These are phyloP conservation scores for Bradysia coprophila DNA, from an alignment of 1,140 invertebrate genomes.

Conservation along the genomic window DNA sequence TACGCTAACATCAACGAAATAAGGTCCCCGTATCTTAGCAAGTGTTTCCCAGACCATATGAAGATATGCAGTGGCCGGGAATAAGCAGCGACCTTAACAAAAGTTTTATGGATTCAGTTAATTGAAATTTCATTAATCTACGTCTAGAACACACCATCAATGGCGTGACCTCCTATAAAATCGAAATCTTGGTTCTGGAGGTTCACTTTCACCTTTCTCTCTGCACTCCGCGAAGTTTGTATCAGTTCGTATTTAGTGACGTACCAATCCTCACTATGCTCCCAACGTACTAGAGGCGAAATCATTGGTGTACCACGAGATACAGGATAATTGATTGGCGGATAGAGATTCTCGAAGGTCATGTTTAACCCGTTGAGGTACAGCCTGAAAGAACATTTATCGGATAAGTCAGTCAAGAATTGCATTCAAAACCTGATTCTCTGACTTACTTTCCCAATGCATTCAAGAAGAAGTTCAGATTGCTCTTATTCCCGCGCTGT, in stretches of 20 bases:
- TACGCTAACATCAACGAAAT: constrained; percentile 54
- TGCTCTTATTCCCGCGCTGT: constrained; percentile 60
- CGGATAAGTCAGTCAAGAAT: neutral
- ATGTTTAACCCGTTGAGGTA: constrained; percentile 27
- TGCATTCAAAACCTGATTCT: no score
- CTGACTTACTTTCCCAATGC: constrained; percentile 62
- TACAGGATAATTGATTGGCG: constrained; percentile 52
- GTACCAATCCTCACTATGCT: constrained; percentile 65
- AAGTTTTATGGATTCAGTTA: no score
- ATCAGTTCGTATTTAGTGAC: constrained; percentile 23
- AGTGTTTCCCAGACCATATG: constrained; percentile 76
- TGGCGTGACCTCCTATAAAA: constrained; percentile 66
- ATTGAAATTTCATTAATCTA: no score
- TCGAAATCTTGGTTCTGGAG: constrained; percentile 47
- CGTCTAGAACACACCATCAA: no score
- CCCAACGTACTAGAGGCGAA: constrained; percentile 67
- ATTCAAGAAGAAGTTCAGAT: constrained; percentile 43
- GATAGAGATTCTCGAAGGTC: constrained; percentile 33
- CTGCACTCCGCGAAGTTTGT: constrained; percentile 27
- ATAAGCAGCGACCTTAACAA: constrained; percentile 47
- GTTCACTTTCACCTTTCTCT: constrained; percentile 36
- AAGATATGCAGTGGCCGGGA: constrained; percentile 79
- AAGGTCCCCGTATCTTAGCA: constrained; percentile 45
- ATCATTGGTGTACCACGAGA: constrained; percentile 59
- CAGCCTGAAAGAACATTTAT: constrained; percentile 18